Conservation (phyloP, 2,113 vertebrate genomes). For the Lates calcarifer region DNA sequence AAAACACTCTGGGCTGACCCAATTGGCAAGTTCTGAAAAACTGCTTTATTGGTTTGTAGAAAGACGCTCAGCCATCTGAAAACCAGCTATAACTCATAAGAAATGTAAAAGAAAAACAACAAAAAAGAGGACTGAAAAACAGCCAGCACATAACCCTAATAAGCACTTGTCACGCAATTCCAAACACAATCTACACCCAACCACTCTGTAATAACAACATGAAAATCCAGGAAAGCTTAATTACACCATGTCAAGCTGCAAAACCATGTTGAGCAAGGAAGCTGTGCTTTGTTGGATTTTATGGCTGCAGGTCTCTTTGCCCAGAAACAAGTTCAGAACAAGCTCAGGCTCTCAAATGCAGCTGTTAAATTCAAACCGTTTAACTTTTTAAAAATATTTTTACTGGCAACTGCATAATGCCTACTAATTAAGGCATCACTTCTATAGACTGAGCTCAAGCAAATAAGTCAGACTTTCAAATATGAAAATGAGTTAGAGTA, state of each 20-base stretch:
- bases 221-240: slow-evolving; percentile 47
- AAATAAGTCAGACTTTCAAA: slow-evolving; percentile 11
- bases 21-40: slow-evolving; percentile 62
- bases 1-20: slow-evolving; percentile 69
- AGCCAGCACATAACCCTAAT: slow-evolving; percentile 28
- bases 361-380: slow-evolving; percentile 30
- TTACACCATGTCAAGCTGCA: slow-evolving; percentile 52
- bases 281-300: slow-evolving; percentile 18
- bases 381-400: slow-evolving; percentile 2
- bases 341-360: slow-evolving; percentile 25
- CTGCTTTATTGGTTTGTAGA: slow-evolving; percentile 39
- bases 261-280: slow-evolving; percentile 20
- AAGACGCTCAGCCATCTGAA: slow-evolving; percentile 31
- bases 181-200: slow-evolving; percentile 38
- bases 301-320: slow-evolving; percentile 20
- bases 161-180: slow-evolving; percentile 45
- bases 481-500: slow-evolving; percentile 24
- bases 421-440: slow-evolving; percentile 49
- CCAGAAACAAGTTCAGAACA: slow-evolving; percentile 44
- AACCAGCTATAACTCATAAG: neutral
- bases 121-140: slow-evolving; percentile 10
- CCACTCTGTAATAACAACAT: slow-evolving; percentile 37
- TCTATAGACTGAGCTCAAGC: neutral
- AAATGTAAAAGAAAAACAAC: neutral
- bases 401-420: slow-evolving; percentile 16